Evolutionary conservation across 2,888 invertebrate genomes (phyloP), one percentile per base, ranked within the genome.

Genomic region (Coremacera marginata): DNA sequence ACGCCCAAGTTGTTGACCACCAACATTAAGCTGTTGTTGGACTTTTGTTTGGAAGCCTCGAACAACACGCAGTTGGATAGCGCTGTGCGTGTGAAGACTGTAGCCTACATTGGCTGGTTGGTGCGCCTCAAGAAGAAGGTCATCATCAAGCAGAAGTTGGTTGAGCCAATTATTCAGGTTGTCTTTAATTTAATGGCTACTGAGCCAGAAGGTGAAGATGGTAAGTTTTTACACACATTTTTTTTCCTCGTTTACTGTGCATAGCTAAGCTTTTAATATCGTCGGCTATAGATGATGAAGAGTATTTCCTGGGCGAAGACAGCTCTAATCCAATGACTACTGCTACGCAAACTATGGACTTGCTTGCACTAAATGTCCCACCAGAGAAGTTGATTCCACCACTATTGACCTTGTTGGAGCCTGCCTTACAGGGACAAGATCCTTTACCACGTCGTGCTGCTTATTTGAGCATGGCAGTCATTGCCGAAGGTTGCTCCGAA

Each of bases 401-500:
- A 83, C 88, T 95, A 87, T 92, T 95, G 88, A 88, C 89, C 76
- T 89, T 92, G 77, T 91, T 95, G 11, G 93, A 94, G 83, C 92
- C 93, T 7, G 92, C 93, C 1, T 86, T 95, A 34, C 91, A 91
- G 82, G 92, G 91, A 68, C 89, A 88, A 11, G 91, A 94, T 83
- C 90, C 92, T 11, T 91, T 92, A 81, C 91, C 91, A 0, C 93
- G 94, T 81, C 94, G 94, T 84, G 95, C 94, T 8, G 93, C 94
- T 1, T 95, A 93, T 87, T 88, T 95, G 55, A 91, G 94, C 19
- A 90, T 95, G 86, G 95, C 94, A 25, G 93, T 95, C 27, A 90
- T 94, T 78, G 93, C 94, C 1, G 95, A 95, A 89, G 95, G 95
- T 0, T 95, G 95, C 85, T 92, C 94, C 0, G 95, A 95, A 83